Evolutionary conservation across 2,113 vertebrate species (phyloP).

Genomic region (Suncus etruscus): DNA sequence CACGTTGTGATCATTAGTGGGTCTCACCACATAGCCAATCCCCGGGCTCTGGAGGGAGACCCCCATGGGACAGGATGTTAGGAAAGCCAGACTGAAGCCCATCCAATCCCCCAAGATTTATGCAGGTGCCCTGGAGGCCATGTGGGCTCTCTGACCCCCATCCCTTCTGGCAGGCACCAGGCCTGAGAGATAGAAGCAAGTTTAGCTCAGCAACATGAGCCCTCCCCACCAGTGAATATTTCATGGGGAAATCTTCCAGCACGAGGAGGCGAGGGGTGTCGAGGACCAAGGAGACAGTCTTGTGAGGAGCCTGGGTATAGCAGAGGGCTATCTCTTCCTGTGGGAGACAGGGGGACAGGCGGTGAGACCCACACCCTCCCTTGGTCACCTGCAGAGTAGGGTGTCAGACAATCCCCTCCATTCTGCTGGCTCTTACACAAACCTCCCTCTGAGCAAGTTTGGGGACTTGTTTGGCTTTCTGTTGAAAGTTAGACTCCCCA

Average conservation of each 20-base stretch:
- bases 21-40: slow-evolving; percentile 91
- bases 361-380: fast-evolving
- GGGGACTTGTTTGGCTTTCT: background rate
- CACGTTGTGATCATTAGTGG: slow-evolving; percentile 60
- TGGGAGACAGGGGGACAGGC: background rate
- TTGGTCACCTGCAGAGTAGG: background rate
- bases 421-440: background rate
- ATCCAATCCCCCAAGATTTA: too few species aligned
- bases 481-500: too few species aligned
- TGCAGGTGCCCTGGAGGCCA: background rate
- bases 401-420: fast-evolving
- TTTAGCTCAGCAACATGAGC: background rate
- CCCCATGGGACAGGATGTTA: fast-evolving
- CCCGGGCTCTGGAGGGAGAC: slow-evolving; percentile 90
- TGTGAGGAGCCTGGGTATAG: slow-evolving; percentile 93
- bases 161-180: background rate
- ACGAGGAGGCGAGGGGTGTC: slow-evolving; percentile 91
- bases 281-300: slow-evolving; percentile 90
- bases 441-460: background rate
- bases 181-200: background rate
- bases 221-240: slow-evolving; percentile 90
- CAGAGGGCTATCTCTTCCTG: slow-evolving; percentile 96
- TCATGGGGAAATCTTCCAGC: slow-evolving; percentile 90
- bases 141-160: background rate
- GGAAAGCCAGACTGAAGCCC: background rate